phyloP scores from a whole-genome alignment of 2,888 invertebrate species.

The Cheilosia scutellata region DNA sequence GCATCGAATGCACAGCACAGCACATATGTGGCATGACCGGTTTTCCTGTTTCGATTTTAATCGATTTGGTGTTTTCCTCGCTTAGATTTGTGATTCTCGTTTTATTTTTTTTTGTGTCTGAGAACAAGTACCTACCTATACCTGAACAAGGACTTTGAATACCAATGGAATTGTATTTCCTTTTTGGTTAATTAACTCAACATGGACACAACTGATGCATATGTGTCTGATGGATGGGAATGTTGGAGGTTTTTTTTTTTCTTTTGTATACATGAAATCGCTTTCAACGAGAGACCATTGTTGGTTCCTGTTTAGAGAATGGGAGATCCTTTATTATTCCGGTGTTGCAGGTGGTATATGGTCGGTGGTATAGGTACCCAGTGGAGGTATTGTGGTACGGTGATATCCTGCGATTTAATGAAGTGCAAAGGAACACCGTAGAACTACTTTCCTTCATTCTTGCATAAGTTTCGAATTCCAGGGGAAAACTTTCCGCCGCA shows the following conservation, averaged over 20 bases:
- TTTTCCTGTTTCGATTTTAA: slow-evolving; percentile 25
- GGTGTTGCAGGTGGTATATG: slow-evolving; percentile 14
- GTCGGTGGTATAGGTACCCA: not conserved
- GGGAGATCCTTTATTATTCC: slow-evolving; percentile 32
- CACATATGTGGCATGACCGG: not conserved
- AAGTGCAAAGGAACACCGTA: slow-evolving; percentile 38
- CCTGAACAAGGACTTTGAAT: slow-evolving; percentile 25
- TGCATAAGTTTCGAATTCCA: slow-evolving; percentile 37
- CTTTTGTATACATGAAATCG: slow-evolving; percentile 45
- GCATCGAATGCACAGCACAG: not conserved
- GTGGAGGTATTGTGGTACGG: not conserved
- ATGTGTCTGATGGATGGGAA: not conserved
- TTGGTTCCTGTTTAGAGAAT: not conserved
- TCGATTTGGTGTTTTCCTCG: slow-evolving; percentile 42
- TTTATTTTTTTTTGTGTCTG: not conserved
- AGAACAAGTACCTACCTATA: not conserved
- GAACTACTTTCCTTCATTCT: slow-evolving; percentile 30
- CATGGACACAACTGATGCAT: slow-evolving; percentile 42
- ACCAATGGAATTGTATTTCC: slow-evolving; percentile 45
- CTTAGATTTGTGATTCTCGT: slow-evolving; percentile 17
- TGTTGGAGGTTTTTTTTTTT: slow-evolving; percentile 29
- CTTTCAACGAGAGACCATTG: slow-evolving; percentile 42
- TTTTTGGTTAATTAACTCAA: slow-evolving; percentile 63
- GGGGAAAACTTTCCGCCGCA: slow-evolving; percentile 11
- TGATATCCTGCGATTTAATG: slow-evolving; percentile 59